Conservation (phyloP, 2,797 vertebrate genomes). For the Propithecus perrieri region DNA sequence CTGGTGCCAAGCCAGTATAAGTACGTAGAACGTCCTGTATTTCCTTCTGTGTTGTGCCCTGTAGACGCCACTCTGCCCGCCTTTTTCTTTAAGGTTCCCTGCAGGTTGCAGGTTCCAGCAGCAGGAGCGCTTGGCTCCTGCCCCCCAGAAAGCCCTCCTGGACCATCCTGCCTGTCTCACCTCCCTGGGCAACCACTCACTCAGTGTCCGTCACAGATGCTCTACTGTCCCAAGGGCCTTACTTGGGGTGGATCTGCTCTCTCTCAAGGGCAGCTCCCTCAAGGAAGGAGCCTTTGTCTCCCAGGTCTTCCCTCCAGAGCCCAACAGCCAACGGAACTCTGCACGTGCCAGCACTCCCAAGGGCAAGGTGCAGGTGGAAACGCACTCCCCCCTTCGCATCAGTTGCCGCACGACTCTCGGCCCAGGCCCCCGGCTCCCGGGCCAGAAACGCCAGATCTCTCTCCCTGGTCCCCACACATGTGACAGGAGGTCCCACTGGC, state of each 20-base stretch:
- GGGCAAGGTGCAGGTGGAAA: fast-evolving
- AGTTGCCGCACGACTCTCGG: neutral
- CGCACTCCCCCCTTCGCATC: neutral
- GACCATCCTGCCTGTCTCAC: neutral
- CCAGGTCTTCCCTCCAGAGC: neutral
- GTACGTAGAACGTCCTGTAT: fast-evolving
- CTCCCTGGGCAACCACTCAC: neutral
- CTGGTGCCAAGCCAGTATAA: too few relatives aligned
- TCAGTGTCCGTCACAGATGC: neutral
- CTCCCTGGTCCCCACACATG: fast-evolving
- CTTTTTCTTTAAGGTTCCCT: neutral
- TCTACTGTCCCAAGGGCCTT: neutral
- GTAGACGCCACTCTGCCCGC: fast-evolving
- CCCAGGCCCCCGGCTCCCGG: neutral
- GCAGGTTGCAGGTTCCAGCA: neutral
- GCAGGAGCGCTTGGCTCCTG: neutral
- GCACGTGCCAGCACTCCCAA: neutral
- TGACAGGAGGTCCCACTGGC: neutral
- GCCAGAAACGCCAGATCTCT: neutral
- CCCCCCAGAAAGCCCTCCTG: neutral
- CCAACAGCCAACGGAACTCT: neutral
- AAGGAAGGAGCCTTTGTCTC: neutral
- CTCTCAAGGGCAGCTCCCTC: neutral
- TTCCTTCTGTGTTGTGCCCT: fast-evolving
- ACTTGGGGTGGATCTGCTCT: neutral